Percentiles rank a stretch among this genome's conserved stretches.
phyloP scores from a whole-genome alignment of 2,888 invertebrate genomes.

The Perithous albicinctus region DNA sequence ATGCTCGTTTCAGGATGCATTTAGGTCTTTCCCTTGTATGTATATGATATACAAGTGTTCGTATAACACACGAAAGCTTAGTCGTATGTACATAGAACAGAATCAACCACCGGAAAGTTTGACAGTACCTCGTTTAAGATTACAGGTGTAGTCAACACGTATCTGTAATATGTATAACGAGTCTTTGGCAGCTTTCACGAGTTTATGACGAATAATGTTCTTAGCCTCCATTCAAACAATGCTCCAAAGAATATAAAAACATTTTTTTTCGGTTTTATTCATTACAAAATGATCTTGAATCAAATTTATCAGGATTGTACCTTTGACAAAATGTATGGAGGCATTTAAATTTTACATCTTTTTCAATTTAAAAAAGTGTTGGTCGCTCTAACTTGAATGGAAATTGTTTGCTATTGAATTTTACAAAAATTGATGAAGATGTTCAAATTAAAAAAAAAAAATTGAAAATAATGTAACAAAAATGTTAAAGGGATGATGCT shows the following conservation, averaged over 20 bases:
- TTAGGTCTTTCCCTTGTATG: slow-evolving; percentile 23
- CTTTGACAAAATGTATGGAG: too few species aligned
- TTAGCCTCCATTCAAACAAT: neutral
- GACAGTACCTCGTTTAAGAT: neutral
- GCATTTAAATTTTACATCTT: too few species aligned
- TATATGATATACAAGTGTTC: neutral
- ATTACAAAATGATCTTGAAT: too few species aligned
- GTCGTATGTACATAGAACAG: slow-evolving; percentile 1
- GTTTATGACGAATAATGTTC: neutral
- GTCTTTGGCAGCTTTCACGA: neutral
- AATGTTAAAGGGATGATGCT: too few species aligned
- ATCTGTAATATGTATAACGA: neutral
- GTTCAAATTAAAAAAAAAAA: too few species aligned
- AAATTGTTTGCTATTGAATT: too few species aligned
- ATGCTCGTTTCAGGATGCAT: slow-evolving; percentile 43
- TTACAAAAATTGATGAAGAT: neutral
- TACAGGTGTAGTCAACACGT: neutral
- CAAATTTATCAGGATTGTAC: too few species aligned
- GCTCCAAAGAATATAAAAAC: neutral
- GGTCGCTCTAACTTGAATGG: too few species aligned
- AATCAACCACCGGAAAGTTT: neutral
- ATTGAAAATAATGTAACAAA: too few species aligned
- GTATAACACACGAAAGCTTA: neutral
- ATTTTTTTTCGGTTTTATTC: too few species aligned
- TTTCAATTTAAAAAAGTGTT: too few species aligned